A percentile compares a stretch with the other conserved stretches of the same genome.
phyloP scores from a whole-genome alignment of 1,140 invertebrate species.

The Diorhabda elongata region DNA sequence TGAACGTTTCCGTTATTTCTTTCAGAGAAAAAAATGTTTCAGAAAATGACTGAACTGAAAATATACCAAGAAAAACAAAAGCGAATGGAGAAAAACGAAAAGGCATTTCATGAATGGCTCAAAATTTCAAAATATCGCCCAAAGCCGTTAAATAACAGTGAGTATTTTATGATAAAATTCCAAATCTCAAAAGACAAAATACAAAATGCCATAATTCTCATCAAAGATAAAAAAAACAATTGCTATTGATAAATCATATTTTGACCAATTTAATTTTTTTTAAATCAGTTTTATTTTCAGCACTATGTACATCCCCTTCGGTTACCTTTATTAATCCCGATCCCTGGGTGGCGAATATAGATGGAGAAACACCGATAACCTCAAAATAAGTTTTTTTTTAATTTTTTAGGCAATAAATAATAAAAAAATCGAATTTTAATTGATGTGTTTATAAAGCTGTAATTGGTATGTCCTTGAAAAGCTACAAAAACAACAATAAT shows the following conservation, averaged over 20 bases:
- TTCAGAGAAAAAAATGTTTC: conserved; percentile 45
- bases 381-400: neutral
- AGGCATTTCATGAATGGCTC: conserved; percentile 53
- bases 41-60: conserved; percentile 48
- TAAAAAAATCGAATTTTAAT: too few relatives aligned
- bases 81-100: conserved; percentile 47
- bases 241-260: too few relatives aligned
- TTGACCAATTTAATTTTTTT: too few relatives aligned
- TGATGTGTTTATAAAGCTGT: too few relatives aligned
- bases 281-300: conserved; percentile 38
- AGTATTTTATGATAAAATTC: neutral
- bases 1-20: neutral
- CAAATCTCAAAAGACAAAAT: too few relatives aligned
- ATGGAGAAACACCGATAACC: conserved; percentile 11
- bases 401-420: neutral
- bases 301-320: conserved; percentile 53
- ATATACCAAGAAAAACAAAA: conserved; percentile 44
- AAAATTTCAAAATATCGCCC: conserved; percentile 52
- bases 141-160: conserved; percentile 39
- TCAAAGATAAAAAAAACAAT: too few relatives aligned
- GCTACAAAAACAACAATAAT: too few relatives aligned
- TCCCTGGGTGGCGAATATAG: conserved; percentile 48
- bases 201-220: too few relatives aligned
- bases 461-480: too few relatives aligned
- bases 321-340: conserved; percentile 55